These are phyloP conservation scores for Etheostoma cragini DNA, from an alignment of 2,113 vertebrate species.

Conservation along the genomic window DNA sequence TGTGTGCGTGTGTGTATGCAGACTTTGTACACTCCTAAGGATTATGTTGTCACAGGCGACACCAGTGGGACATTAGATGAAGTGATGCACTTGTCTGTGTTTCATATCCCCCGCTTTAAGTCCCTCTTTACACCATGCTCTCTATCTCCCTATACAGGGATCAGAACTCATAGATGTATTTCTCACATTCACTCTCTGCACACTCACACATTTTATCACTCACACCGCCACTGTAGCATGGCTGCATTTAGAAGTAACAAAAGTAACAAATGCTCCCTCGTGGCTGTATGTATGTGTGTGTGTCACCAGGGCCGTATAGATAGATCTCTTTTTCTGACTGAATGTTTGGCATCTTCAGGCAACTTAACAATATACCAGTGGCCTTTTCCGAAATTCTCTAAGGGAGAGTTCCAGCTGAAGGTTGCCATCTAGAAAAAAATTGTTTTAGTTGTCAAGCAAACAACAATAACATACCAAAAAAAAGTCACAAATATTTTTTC, in stretches of 20 bases:
- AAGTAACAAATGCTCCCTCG: slow-evolving; percentile 38
- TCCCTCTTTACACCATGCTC: slow-evolving; percentile 56
- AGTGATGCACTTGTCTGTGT: slow-evolving; percentile 73
- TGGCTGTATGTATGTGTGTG: not conserved
- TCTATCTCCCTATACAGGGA: slow-evolving; percentile 55
- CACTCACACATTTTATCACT: slow-evolving; percentile 33
- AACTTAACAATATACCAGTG: not conserved
- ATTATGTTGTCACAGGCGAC: slow-evolving; percentile 72
- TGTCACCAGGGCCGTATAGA: not conserved
- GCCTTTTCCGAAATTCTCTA: slow-evolving; percentile 19
- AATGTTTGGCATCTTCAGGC: not conserved
- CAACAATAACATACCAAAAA: not conserved
- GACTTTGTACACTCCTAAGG: slow-evolving; percentile 53
- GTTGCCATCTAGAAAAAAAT: not conserved
- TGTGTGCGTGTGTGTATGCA: slow-evolving; percentile 13
- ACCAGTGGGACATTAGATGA: slow-evolving; percentile 71
- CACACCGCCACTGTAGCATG: slow-evolving; percentile 21
- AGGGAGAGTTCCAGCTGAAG: not conserved
- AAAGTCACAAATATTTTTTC: not conserved
- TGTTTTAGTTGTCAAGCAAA: not conserved
- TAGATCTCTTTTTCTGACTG: not conserved
- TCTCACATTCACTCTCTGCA: slow-evolving; percentile 27
- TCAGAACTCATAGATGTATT: slow-evolving; percentile 38
- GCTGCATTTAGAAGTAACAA: slow-evolving; percentile 42
- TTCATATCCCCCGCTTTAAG: slow-evolving; percentile 62